Evolutionary conservation across 2,113 vertebrate genomes (phyloP).

Genomic region (Alces alces): DNA sequence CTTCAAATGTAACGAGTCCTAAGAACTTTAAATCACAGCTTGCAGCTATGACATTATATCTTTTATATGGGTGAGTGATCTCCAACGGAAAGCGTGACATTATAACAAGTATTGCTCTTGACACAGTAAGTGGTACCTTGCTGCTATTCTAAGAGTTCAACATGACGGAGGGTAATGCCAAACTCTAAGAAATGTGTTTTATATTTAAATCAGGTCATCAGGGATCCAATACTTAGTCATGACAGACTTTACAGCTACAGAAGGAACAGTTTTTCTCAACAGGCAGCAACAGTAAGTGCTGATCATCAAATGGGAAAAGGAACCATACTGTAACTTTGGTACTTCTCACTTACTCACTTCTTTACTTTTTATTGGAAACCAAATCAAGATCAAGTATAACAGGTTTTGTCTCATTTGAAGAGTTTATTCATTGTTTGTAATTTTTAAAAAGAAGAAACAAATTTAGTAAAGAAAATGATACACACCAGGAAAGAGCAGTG

Average conservation of each 20-base stretch:
- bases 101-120: slow-evolving; percentile 20
- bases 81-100: background rate
- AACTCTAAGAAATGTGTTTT: slow-evolving; percentile 21
- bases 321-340: background rate
- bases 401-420: background rate
- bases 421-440: background rate
- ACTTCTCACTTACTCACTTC: background rate
- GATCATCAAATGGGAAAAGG: background rate
- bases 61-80: slow-evolving; percentile 3
- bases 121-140: background rate
- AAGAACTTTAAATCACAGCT: background rate
- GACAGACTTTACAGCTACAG: background rate
- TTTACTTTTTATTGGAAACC: background rate
- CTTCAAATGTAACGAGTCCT: slow-evolving; percentile 20
- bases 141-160: background rate
- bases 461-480: slow-evolving; percentile 25
- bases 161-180: background rate
- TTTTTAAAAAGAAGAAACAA: slow-evolving; percentile 15
- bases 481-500: background rate
- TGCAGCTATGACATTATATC: background rate
- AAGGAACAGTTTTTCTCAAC: background rate
- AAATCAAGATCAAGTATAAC: background rate
- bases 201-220: slow-evolving; percentile 26
- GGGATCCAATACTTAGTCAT: background rate
- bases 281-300: background rate